These are phyloP conservation scores for Eulemur coronatus DNA, from an alignment of 2,797 vertebrate species.

Conservation along the genomic window DNA sequence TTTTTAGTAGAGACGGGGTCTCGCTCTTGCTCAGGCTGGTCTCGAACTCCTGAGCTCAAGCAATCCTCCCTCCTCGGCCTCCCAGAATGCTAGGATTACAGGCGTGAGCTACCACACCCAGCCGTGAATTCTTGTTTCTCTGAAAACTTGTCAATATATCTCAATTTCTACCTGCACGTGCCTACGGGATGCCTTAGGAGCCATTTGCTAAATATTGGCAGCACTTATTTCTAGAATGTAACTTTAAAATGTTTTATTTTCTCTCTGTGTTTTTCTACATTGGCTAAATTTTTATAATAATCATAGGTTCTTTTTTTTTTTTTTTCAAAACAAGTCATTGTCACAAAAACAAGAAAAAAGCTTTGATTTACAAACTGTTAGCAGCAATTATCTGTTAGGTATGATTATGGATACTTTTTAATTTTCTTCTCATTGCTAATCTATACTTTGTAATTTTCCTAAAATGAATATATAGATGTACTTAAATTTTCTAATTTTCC, in stretches of 20 bases:
- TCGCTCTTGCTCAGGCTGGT: too few relatives aligned
- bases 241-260: neutral
- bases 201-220: neutral
- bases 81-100: too few relatives aligned
- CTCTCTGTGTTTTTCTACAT: neutral
- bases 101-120: too few relatives aligned
- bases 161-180: neutral
- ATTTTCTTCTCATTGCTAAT: neutral
- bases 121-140: neutral
- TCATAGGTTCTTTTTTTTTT: neutral
- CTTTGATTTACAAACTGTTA: neutral
- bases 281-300: neutral
- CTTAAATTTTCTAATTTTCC: neutral
- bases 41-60: too few relatives aligned
- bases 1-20: too few relatives aligned
- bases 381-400: neutral
- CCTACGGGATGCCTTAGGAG: neutral
- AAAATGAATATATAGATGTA: neutral
- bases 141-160: neutral
- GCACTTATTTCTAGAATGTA: neutral
- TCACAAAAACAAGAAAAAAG: neutral
- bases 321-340: neutral
- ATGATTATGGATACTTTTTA: neutral
- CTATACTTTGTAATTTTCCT: neutral
- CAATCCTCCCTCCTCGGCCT: too few relatives aligned